phyloP scores from a whole-genome alignment of 2,113 vertebrate genomes.

The Dissostichus mawsoni region DNA sequence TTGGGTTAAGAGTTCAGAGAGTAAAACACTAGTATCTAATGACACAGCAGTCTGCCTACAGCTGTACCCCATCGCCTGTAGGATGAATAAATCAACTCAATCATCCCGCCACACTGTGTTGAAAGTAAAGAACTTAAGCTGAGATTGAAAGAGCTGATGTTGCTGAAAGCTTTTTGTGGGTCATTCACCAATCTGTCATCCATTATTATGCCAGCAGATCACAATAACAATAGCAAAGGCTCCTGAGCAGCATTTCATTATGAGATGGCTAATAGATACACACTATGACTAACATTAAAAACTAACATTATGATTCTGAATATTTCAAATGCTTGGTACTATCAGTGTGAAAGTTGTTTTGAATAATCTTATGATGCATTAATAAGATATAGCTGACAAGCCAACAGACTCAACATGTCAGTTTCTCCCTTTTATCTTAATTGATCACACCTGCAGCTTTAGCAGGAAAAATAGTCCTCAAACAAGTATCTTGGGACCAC shows the following conservation, averaged over 20 bases:
- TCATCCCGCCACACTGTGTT: constrained; percentile 28
- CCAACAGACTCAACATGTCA: constrained; percentile 26
- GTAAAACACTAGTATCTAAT: constrained; percentile 30
- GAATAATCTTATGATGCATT: background rate
- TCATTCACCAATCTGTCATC: constrained; percentile 14
- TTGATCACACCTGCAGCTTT: constrained; percentile 32
- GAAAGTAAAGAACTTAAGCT: constrained; percentile 47
- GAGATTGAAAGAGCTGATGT: constrained; percentile 47
- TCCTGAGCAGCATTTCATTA: background rate
- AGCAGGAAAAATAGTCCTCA: constrained; percentile 40
- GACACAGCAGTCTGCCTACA: constrained; percentile 41
- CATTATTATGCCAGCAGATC: constrained; percentile 11
- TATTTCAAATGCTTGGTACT: background rate
- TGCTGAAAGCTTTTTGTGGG: constrained; percentile 42
- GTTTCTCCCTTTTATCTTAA: constrained; percentile 26
- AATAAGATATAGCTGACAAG: constrained; percentile 26
- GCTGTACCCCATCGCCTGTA: constrained; percentile 12
- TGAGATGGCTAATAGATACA: background rate
- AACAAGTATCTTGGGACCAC: constrained; percentile 55
- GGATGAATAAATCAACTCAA: constrained; percentile 55
- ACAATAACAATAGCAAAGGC: constrained; percentile 18
- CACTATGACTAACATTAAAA: too few relatives aligned
- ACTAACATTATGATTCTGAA: too few relatives aligned
- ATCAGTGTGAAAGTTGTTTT: constrained; percentile 10
- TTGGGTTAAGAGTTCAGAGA: constrained; percentile 10